Base-by-base conservation (phyloP, 2,888 invertebrate genomes). In the Geophilus truncorum region DNA sequence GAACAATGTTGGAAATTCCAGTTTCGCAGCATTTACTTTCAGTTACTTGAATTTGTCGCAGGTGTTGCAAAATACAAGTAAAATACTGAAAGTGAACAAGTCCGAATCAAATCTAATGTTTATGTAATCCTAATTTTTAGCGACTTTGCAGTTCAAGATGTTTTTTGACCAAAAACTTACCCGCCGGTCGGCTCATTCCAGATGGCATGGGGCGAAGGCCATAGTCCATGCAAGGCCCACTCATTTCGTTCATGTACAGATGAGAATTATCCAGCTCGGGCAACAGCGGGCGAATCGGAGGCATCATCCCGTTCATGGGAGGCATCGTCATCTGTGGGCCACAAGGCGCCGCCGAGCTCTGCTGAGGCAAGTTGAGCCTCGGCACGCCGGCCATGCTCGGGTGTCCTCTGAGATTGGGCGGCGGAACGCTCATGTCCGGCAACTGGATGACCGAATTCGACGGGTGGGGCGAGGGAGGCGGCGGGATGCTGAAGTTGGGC, bases 391-490 rank as follows among this genome's bases (percentile, higher is more conserved):
- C 21, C n/a, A 51, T 25, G 21, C 18, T 79, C 1, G 28, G 9
- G 15, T 62, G 80, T 5, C 25, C 21, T 9, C 80, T 25, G 1
- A 80, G 23, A 80, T 80, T 80, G 6, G 80, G 81, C 5, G 81
- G 80, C 3, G 80, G 81, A 21, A 81, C 80, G 4, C 77, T 40
- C 21, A 81, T 70, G 32, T 81, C 81, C 5, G 81, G 81, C 34
- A 81, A 21, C 2, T 51, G 18, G 12, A 81, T 81, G 12, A 80
- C 36, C 1, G 80, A 34, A 18, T 77, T 30, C 4, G 25, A 18
- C 5, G 25, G 30, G 18, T 30, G 40, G 1, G 34, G 23, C 25
- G 51, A 12, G 4, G 21, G 25, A 5, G 78, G 80, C 4, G 80
- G 80, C 1, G 78, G 80, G 21, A 78, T 30, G 25, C 30, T 51